A percentile compares a stretch with the other conserved stretches of the same genome.
Evolutionary conservation across 92 coral and sea anemone species (phyloP).

Genomic region (Paragorgia papillata): DNA sequence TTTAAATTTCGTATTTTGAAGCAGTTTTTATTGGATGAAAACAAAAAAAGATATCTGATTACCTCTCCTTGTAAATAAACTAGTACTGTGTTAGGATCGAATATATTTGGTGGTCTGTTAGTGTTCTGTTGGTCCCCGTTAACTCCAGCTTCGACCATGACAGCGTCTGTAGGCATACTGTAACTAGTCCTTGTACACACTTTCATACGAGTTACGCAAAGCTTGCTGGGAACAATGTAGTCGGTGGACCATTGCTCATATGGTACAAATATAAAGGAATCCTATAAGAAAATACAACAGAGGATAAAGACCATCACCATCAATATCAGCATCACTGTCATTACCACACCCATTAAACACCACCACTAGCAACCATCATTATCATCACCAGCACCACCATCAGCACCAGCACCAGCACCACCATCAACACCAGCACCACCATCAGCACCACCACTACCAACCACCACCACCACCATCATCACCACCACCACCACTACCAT

Average conservation of each 20-base stretch:
- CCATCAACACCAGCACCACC: background rate
- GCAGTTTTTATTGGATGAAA: background rate
- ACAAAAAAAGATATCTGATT: too few relatives aligned
- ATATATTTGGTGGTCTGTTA: constrained; percentile 78
- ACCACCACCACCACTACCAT: background rate
- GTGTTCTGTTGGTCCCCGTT: constrained; percentile 51
- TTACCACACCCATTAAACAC: background rate
- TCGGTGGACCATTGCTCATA: constrained; percentile 83
- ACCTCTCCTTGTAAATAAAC: constrained; percentile 82
- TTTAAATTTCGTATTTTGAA: background rate
- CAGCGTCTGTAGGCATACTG: constrained; percentile 83
- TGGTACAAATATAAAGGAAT: constrained; percentile 89
- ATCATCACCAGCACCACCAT: background rate
- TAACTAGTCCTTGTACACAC: constrained; percentile 84
- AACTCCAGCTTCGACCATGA: constrained; percentile 67
- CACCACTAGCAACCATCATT: too few relatives aligned
- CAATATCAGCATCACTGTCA: background rate
- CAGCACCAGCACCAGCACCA: background rate
- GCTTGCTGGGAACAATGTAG: constrained; percentile 85
- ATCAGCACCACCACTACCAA: too few relatives aligned
- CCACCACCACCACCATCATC: background rate
- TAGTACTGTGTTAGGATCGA: constrained; percentile 78
- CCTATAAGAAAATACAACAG: constrained; percentile 51
- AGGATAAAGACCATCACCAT: background rate
- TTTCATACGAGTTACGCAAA: constrained; percentile 79